These are phyloP conservation scores for Saguinus imperator DNA, from an alignment of 2,113 vertebrate species.

Conservation along the genomic window DNA sequence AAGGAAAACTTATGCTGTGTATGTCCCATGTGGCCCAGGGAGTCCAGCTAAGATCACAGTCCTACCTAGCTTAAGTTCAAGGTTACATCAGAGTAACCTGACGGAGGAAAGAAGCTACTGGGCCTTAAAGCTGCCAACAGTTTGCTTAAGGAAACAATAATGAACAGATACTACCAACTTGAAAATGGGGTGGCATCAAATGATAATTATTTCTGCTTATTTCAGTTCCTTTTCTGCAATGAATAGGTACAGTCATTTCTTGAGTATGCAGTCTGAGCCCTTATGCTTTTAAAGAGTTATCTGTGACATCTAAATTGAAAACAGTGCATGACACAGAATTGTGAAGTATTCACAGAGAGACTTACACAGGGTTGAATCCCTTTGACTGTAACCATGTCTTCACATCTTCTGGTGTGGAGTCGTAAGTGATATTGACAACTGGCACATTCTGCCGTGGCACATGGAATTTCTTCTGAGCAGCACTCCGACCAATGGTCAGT, in stretches of 20 bases:
- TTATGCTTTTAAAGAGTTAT: neutral
- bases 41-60: neutral
- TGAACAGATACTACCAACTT: neutral
- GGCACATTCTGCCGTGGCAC: constrained; percentile 85
- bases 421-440: constrained; percentile 88
- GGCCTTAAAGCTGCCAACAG: neutral
- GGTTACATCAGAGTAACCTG: neutral
- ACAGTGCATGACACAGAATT: rapidly evolving
- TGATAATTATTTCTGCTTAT: neutral
- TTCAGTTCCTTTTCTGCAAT: neutral
- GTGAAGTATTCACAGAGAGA: constrained; percentile 21
- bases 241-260: neutral
- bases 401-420: constrained; percentile 91
- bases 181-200: neutral
- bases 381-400: constrained; percentile 92
- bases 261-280: neutral
- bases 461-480: constrained; percentile 91
- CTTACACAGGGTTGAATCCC: constrained; percentile 95
- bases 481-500: constrained; percentile 92
- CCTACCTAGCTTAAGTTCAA: no score
- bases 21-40: neutral
- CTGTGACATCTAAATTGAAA: neutral
- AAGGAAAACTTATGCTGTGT: neutral
- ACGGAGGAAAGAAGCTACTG: neutral
- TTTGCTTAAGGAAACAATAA: neutral